Evolutionary conservation across 2,888 invertebrate species (phyloP), one percentile per base, ranked within the genome.

Genomic region (Dryomyza anilis): DNA sequence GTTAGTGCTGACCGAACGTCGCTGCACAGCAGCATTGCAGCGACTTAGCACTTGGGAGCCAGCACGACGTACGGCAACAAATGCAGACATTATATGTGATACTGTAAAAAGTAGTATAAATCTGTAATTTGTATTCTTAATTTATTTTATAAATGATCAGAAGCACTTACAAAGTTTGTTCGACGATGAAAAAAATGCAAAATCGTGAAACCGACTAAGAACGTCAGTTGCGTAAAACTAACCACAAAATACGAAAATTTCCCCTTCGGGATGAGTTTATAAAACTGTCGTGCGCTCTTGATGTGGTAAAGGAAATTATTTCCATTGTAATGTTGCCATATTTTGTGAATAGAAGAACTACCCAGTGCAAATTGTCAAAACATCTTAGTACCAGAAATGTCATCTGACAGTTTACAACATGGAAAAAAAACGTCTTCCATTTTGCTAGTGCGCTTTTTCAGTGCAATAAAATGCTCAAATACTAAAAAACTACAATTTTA

Each of bases 211-310:
- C 29, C 39, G 6, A 56, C 30, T 19, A 29, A 43, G 52, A 10
- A 43, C 21, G 27, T 53, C 25, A 81, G 78, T 81, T 81, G 81
- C 81, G 81, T 81, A 81, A 80, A 81, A 80, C 81, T 78, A 76
- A 76, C 76, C 72, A 73, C 69, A 70, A 74, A 74, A 69, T 59
- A 43, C 64, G 63, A 60, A 69, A 60, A 57, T 29, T 27, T 39
- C 43, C 57, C 58, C 16, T n/a, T 8, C 12, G 27, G 19, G 16
- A 43, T 53, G 52, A 43, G 19, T 3, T 30, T n/a, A 33, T 53
- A 10, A 29, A 25, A 50, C 23, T 25, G 8, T 50, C n/a, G 1
- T 25, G 25, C 6, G 23, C n/a, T 14, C n/a, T 50, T n/a, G n/a
- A n/a, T n/a, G n/a, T n/a, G n/a, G n/a, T n/a, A n/a, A n/a, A n/a